These are phyloP conservation scores for Pangasius larnaudii DNA, from an alignment of 2,797 vertebrate genomes.

Conservation along the genomic window DNA sequence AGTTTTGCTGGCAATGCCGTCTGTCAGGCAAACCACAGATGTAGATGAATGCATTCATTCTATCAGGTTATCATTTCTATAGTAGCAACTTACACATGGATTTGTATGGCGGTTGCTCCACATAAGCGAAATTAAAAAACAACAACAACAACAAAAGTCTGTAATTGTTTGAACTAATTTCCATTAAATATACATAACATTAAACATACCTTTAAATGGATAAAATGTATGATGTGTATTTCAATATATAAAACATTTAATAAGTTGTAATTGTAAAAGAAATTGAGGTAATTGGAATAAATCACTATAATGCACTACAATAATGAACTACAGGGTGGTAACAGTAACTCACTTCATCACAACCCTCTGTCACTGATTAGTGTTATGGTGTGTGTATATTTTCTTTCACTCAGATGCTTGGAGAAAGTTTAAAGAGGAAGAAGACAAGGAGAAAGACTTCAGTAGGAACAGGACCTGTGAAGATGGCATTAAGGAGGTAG, in stretches of 20 bases:
- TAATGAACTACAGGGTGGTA: neutral
- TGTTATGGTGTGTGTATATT: neutral
- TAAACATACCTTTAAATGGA: neutral
- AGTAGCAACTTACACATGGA: neutral
- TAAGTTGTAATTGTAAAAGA: neutral
- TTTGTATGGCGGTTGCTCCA: neutral
- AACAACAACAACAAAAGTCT: too few species aligned
- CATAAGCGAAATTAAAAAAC: neutral
- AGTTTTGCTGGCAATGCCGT: neutral
- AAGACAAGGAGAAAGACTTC: conserved; percentile 68
- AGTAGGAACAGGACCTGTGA: conserved; percentile 71
- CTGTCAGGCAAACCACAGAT: neutral
- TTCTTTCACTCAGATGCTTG: conserved; percentile 69
- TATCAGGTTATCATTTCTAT: neutral
- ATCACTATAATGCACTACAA: neutral
- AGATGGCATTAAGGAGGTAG: conserved; percentile 76
- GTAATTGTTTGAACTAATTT: neutral
- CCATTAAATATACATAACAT: neutral
- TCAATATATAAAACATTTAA: neutral
- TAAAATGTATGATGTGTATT: neutral
- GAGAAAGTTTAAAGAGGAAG: conserved; percentile 77
- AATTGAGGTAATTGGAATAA: neutral
- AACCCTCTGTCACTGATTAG: neutral
- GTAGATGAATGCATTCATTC: neutral
- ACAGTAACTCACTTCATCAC: neutral